Evolutionary conservation across 2,113 vertebrate species (phyloP).

Genomic region (Setophaga kirtlandii): DNA sequence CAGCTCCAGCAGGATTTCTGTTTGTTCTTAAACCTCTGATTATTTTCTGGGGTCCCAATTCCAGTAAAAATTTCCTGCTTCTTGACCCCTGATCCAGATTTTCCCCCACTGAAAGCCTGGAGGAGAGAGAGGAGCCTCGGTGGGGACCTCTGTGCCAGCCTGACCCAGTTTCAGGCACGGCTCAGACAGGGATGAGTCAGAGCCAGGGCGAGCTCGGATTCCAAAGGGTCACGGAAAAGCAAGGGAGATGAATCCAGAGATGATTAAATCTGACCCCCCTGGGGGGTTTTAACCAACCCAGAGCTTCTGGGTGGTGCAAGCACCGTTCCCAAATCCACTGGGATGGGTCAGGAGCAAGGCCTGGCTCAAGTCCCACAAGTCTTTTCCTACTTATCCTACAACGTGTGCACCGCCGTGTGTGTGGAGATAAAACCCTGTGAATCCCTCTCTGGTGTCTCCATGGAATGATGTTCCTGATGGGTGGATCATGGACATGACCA

Average conservation of each 20-base stretch:
- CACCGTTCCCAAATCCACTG: neutral
- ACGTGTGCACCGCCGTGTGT: fast-evolving
- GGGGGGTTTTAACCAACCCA: neutral
- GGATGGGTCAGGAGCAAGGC: neutral
- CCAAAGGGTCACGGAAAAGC: neutral
- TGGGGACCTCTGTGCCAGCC: neutral
- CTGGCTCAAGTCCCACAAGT: neutral
- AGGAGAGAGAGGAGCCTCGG: neutral
- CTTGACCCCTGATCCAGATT: neutral
- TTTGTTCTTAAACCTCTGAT: neutral
- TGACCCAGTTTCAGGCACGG: neutral
- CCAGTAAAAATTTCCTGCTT: neutral
- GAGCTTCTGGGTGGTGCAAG: neutral
- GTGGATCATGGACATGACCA: fast-evolving
- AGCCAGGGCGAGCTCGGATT: neutral
- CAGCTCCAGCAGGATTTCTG: neutral
- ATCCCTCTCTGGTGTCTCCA: neutral
- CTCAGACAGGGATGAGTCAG: neutral
- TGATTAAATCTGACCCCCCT: neutral
- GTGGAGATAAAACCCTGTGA: neutral
- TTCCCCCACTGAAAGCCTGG: neutral
- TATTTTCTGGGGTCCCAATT: neutral
- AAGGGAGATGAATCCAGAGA: neutral
- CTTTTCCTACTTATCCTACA: neutral
- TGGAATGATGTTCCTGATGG: too few species aligned